phyloP scores from a whole-genome alignment of 2,113 vertebrate genomes.

The Uria lomvia region DNA sequence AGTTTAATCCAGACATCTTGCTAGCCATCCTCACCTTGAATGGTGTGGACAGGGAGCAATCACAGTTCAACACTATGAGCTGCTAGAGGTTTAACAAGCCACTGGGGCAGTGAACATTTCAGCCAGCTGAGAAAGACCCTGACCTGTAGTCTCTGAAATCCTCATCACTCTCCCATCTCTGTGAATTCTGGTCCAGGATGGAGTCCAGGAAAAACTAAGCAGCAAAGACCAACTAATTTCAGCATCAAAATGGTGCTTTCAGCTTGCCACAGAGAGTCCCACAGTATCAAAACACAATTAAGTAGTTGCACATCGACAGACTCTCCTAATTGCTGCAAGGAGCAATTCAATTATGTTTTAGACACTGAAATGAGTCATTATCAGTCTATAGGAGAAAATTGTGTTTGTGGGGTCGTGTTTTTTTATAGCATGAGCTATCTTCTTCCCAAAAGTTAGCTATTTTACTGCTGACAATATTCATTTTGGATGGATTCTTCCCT shows the following conservation, averaged over 20 bases:
- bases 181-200: not conserved
- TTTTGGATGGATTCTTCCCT: conserved; percentile 24
- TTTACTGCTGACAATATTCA: conserved; percentile 22
- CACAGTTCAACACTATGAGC: not conserved
- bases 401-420: conserved; percentile 8
- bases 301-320: conserved; percentile 31
- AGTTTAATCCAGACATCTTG: not conserved
- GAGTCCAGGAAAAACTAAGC: not conserved
- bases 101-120: not conserved
- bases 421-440: conserved; percentile 26
- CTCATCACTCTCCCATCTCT: not conserved
- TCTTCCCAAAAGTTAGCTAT: conserved; percentile 33
- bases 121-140: not conserved
- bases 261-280: not conserved
- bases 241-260: not conserved
- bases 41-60: not conserved
- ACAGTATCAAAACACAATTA: conserved; percentile 56
- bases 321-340: conserved; percentile 56
- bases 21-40: not conserved
- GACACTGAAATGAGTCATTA: conserved; percentile 47
- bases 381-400: conserved; percentile 42
- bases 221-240: not conserved
- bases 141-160: not conserved
- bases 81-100: not conserved
- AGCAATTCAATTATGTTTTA: conserved; percentile 59